Evolutionary conservation across 1,140 invertebrate species (phyloP).

Genomic region (Dinothrombium tinctorium): DNA sequence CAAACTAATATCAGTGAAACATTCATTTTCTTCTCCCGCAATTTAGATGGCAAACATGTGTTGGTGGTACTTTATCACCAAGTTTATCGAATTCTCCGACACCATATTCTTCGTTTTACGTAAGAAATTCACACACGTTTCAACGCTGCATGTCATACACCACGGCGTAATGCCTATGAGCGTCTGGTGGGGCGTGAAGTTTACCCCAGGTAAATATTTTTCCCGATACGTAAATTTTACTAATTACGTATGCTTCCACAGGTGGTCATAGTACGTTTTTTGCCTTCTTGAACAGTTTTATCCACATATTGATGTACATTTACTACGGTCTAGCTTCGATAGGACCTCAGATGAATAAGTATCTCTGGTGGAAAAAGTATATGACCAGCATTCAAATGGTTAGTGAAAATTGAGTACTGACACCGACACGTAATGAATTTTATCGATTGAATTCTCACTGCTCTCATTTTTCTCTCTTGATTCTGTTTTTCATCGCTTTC

Average conservation of each 20-base stretch:
- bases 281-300: conserved; percentile 48
- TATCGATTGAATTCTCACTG: too few species aligned
- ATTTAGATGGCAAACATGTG: not conserved
- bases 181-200: conserved; percentile 1
- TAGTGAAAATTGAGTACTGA: too few species aligned
- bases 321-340: conserved; percentile 30
- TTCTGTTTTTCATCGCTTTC: too few species aligned
- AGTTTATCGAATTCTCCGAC: conserved; percentile 17
- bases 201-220: not conserved
- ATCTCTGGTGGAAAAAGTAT: conserved; percentile 32
- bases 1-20: too few species aligned
- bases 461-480: too few species aligned
- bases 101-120: conserved; percentile 19
- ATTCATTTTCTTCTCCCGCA: too few species aligned
- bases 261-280: conserved; percentile 57
- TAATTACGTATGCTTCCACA: not conserved
- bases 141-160: conserved; percentile 68
- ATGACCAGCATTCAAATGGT: conserved; percentile 29
- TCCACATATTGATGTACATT: conserved; percentile 34
- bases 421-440: too few species aligned
- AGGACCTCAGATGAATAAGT: conserved; percentile 27
- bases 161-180: conserved; percentile 29
- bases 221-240: not conserved
- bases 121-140: conserved; percentile 62
- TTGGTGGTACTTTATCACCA: not conserved